Conservation (phyloP, 1,140 invertebrate genomes). For the Danaus melanippus region DNA sequence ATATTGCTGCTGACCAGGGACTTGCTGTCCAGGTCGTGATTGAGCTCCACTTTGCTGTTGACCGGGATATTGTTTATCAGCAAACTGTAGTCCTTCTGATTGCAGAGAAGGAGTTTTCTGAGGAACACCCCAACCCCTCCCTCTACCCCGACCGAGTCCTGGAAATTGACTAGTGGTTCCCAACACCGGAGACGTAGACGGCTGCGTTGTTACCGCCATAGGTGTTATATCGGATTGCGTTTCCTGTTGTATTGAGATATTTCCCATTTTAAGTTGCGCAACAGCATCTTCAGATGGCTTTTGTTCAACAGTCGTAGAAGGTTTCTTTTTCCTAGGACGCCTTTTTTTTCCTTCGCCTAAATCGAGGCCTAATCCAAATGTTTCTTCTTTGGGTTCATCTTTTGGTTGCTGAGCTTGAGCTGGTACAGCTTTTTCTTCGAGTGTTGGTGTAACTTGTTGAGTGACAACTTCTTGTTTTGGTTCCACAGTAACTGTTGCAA, state of each 20-base stretch:
- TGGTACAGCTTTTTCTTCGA: no score
- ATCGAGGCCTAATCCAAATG: constrained; percentile 25
- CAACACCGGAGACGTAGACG: neutral
- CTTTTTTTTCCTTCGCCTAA: constrained; percentile 18
- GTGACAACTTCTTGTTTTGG: neutral
- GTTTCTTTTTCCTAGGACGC: constrained; percentile 36
- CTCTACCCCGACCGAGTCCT: neutral
- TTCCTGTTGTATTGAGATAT: no score
- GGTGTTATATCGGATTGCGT: no score
- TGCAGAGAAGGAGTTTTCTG: no score
- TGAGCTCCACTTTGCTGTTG: no score
- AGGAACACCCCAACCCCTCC: neutral
- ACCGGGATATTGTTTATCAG: no score
- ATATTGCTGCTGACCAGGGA: no score
- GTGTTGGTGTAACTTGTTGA: neutral
- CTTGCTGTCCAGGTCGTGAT: no score
- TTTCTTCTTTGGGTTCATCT: constrained; percentile 20
- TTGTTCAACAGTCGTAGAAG: neutral
- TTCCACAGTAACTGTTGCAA: neutral
- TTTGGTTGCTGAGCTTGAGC: constrained; percentile 2
- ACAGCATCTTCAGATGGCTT: neutral
- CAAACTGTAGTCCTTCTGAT: no score
- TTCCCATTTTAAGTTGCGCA: no score
- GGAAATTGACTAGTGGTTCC: neutral
- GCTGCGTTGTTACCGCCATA: neutral